Base-by-base conservation (phyloP, 2,113 vertebrate species). In the Cololabis saira region DNA sequence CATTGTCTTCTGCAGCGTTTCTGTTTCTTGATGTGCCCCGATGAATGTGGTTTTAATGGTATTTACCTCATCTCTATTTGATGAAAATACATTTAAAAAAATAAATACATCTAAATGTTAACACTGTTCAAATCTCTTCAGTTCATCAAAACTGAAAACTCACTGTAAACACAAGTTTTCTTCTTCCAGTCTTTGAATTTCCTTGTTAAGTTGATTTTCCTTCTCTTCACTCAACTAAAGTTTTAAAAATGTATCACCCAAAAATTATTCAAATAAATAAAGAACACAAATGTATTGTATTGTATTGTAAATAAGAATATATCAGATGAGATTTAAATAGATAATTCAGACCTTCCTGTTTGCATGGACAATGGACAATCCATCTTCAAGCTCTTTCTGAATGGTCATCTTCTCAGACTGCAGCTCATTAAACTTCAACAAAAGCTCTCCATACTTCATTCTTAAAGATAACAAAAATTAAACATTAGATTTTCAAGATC, bases 121-220 rank as follows among this genome's bases (percentile, higher is more conserved):
- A 17, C 4, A 71, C 9, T 27, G 1, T 5, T 24, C 6, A 64
- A 56, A 45, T 1, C 8, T 50, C 3, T 44, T 60, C 15, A 56
- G 1, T 1, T 45, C 14, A 52, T 6, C 41, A 2, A 17, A 7
- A 44, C 15, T 42, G 12, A 1, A 67, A 70, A 83, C 93, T 95
- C 89, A 92, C 96, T 91, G 91, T 84, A 98, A 87, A 56, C 86
- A 62, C 50, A 37, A 55, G 67, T 96, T 96, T 86, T 89, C 90
- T 80, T 92, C 83, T 88, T 95, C 76, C 56, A 97, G 82, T 75
- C 67, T 93, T 88, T 93, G 78, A 87, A 93, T 85, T 88, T 96
- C 85, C 71, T 78, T 93, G 76, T 89, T 88, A 22, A 92, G 81
- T 44, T 80, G 90, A 78, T 90, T 84, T 77, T 82, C 88, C 64